phyloP scores from a whole-genome alignment of 1,140 invertebrate species.

The Drosophila mayri region DNA sequence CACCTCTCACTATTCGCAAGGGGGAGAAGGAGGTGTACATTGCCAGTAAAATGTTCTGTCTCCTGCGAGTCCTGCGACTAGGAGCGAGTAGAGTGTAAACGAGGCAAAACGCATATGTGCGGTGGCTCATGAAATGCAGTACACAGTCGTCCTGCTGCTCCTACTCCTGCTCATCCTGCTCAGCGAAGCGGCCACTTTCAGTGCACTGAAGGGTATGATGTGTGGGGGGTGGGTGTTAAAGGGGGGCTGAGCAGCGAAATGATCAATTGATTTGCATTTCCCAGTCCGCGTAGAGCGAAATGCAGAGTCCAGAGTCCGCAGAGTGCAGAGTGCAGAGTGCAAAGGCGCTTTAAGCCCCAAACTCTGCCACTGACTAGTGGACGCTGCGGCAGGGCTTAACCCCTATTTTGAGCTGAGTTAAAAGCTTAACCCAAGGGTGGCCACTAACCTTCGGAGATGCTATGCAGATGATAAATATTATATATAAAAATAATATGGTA shows the following conservation, averaged over 20 bases:
- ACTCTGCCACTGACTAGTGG: constrained; percentile 21
- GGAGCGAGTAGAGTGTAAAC: not conserved
- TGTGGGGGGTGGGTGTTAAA: not conserved
- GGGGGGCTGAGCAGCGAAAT: constrained; percentile 42
- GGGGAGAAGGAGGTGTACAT: constrained; percentile 3
- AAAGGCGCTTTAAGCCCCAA: constrained; percentile 29
- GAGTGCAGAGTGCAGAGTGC: constrained; percentile 20
- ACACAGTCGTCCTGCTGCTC: constrained; percentile 13
- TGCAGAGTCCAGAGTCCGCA: not conserved
- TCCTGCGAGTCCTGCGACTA: constrained; percentile 63
- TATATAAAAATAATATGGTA: not conserved
- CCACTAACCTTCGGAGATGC: not conserved
- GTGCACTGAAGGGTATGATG: constrained; percentile 23
- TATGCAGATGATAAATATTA: not conserved
- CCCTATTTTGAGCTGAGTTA: not conserved
- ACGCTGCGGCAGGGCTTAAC: constrained; percentile 17
- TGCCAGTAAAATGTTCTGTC: constrained; percentile 21
- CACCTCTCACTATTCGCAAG: constrained; percentile 38
- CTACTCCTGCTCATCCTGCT: constrained; percentile 38
- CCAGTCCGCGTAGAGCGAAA: constrained; percentile 10
- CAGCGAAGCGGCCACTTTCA: constrained; percentile 47
- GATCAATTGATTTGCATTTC: constrained; percentile 80
- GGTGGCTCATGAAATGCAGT: constrained; percentile 69
- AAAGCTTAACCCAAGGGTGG: constrained; percentile 11
- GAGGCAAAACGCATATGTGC: constrained; percentile 41